A percentile compares a stretch with the other conserved stretches of the same genome.
Evolutionary conservation across 2,888 invertebrate species (phyloP).

Genomic region (Isotomurus palustris): DNA sequence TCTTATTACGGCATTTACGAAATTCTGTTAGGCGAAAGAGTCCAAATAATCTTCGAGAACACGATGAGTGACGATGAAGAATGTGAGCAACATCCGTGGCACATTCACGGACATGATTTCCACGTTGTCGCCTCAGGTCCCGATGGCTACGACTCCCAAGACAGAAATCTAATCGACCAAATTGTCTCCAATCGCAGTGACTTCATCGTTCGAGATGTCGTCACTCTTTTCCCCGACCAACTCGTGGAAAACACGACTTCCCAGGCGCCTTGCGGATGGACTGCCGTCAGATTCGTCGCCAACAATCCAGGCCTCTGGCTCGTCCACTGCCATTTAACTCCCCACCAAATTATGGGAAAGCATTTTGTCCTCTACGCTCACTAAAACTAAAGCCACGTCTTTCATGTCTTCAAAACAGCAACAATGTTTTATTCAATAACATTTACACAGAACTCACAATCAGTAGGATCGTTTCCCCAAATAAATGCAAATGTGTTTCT

Average conservation of each 20-base stretch:
- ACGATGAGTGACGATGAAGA: conserved; percentile 31
- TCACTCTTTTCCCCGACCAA: conserved; percentile 29
- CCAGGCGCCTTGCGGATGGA: conserved; percentile 37
- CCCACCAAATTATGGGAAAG: conserved; percentile 35
- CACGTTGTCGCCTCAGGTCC: conserved; percentile 33
- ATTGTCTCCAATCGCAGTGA: neutral
- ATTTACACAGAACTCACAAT: too few relatives aligned
- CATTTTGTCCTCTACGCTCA: conserved; percentile 35
- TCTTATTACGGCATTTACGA: conserved; percentile 23
- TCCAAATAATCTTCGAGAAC: conserved; percentile 38
- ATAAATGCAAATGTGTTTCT: too few relatives aligned
- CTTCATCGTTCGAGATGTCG: conserved; percentile 27
- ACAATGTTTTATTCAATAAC: too few relatives aligned
- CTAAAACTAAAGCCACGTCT: too few relatives aligned
- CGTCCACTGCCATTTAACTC: conserved; percentile 36
- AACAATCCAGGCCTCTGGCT: conserved; percentile 37
- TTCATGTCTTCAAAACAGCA: too few relatives aligned
- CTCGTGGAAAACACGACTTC: conserved; percentile 10
- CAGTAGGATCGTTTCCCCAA: too few relatives aligned
- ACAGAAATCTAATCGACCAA: conserved; percentile 13
- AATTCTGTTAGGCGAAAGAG: conserved; percentile 19
- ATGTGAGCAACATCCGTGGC: conserved; percentile 38
- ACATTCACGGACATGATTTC: conserved; percentile 35
- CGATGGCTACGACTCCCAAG: conserved; percentile 13
- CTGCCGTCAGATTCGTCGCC: conserved; percentile 28